Conservation (phyloP, 2,888 invertebrate species). For the Hoplodrina blanda region DNA sequence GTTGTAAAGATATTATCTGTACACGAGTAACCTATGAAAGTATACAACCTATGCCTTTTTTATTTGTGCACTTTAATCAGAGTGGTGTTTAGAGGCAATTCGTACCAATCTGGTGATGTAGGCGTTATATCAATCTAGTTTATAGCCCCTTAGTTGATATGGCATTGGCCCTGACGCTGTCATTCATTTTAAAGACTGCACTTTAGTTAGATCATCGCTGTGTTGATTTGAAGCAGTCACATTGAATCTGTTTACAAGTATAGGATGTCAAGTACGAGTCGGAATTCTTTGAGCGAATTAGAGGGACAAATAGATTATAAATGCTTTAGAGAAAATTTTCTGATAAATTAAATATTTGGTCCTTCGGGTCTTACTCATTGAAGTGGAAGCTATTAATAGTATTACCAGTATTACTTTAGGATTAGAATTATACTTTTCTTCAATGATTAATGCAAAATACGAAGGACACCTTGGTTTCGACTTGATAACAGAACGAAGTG, state of each 20-base stretch:
- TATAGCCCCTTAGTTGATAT: constrained; percentile 70
- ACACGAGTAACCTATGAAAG: background rate
- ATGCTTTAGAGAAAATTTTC: too few relatives aligned
- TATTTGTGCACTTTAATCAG: constrained; percentile 40
- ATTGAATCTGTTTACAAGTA: background rate
- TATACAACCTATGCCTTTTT: constrained; percentile 9
- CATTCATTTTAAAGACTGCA: constrained; percentile 41
- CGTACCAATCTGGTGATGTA: constrained; percentile 49
- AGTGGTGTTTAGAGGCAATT: constrained; percentile 45
- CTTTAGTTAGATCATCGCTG: constrained; percentile 32
- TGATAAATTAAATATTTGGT: background rate
- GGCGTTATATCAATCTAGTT: constrained; percentile 55
- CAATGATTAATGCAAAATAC: too few relatives aligned
- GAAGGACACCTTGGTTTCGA: too few relatives aligned
- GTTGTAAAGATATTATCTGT: background rate
- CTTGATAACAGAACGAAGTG: background rate
- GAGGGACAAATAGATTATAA: background rate
- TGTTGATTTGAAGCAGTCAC: constrained; percentile 1
- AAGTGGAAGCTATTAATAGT: background rate
- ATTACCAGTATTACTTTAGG: background rate
- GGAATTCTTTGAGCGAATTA: background rate
- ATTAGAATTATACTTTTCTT: background rate
- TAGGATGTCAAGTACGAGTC: background rate
- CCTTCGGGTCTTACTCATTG: background rate
- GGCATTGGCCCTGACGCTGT: constrained; percentile 68